Percentiles rank a stretch among this genome's conserved stretches.
These are phyloP conservation scores for Ramphastos sulfuratus DNA, from an alignment of 2,113 vertebrate species.

Conservation along the genomic window DNA sequence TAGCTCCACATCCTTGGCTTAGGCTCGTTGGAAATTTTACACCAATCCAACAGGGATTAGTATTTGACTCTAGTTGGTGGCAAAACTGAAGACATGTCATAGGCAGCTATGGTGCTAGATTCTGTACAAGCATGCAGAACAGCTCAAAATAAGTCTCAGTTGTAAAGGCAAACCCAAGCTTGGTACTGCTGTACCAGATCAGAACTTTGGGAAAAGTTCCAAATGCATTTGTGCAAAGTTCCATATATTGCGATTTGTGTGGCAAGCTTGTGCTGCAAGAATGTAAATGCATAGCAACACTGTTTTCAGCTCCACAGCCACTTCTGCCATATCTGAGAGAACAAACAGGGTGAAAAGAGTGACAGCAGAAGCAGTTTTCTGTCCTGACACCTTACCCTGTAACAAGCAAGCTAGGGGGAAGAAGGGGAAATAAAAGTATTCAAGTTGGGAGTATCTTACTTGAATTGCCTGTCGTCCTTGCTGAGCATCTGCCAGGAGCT, in stretches of 20 bases:
- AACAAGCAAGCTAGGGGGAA: background rate
- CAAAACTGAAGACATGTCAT: too few relatives aligned
- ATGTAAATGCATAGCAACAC: conserved; percentile 14
- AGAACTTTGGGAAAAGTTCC: background rate
- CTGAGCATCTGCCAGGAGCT: conserved; percentile 94
- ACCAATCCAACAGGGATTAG: background rate
- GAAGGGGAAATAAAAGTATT: background rate
- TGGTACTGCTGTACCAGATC: background rate
- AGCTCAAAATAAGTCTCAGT: background rate
- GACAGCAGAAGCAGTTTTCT: conserved; percentile 56
- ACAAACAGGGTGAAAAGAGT: conserved; percentile 50
- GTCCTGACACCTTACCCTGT: conserved; percentile 44
- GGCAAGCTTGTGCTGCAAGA: conserved; percentile 29
- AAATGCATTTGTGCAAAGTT: background rate
- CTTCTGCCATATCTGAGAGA: conserved; percentile 52
- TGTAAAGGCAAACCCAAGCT: background rate
- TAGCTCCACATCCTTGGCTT: background rate
- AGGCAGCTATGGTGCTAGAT: background rate
- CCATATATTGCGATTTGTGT: conserved; percentile 16
- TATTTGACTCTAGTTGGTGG: too few relatives aligned
- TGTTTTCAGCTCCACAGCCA: conserved; percentile 32
- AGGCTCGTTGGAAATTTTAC: background rate
- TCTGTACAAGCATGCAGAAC: background rate
- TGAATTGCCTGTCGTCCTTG: conserved; percentile 97
- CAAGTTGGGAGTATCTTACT: conserved; percentile 72